These are phyloP conservation scores for Hydrochoerus hydrochaeris DNA, from an alignment of 2,113 vertebrate species.

Conservation along the genomic window DNA sequence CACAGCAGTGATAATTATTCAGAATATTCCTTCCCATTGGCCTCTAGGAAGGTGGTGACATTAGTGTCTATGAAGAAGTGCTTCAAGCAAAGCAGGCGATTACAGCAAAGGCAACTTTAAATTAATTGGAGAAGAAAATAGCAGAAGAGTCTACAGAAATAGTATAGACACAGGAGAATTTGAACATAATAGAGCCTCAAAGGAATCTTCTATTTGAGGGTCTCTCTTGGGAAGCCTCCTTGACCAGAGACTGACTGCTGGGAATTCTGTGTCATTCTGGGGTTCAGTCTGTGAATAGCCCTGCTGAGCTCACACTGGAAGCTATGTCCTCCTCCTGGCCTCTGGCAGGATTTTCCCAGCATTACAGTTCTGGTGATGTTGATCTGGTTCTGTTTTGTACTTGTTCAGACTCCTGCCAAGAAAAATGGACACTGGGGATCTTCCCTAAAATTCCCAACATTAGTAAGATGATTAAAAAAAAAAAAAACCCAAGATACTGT, in stretches of 20 bases:
- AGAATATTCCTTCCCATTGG: background rate
- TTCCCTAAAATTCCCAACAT: background rate
- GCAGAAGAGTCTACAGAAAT: background rate
- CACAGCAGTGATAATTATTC: background rate
- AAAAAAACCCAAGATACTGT: background rate
- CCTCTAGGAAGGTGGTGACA: conserved; percentile 23
- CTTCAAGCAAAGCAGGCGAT: background rate
- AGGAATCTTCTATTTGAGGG: background rate
- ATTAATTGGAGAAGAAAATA: background rate
- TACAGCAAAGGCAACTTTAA: conserved; percentile 8
- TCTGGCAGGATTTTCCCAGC: background rate
- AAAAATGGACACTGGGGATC: background rate
- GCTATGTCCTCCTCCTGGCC: background rate
- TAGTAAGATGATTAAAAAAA: background rate
- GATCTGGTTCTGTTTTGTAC: accelerated
- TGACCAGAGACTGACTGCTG: background rate
- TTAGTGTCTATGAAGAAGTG: background rate
- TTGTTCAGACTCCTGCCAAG: background rate
- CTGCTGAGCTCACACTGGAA: background rate
- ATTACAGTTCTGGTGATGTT: background rate
- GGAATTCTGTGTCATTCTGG: background rate
- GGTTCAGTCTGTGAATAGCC: background rate
- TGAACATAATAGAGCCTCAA: background rate
- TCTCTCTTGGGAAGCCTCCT: background rate
- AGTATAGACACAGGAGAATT: background rate